Base-by-base conservation (phyloP, 2,113 vertebrate genomes). In the Micronycteris hirsuta region DNA sequence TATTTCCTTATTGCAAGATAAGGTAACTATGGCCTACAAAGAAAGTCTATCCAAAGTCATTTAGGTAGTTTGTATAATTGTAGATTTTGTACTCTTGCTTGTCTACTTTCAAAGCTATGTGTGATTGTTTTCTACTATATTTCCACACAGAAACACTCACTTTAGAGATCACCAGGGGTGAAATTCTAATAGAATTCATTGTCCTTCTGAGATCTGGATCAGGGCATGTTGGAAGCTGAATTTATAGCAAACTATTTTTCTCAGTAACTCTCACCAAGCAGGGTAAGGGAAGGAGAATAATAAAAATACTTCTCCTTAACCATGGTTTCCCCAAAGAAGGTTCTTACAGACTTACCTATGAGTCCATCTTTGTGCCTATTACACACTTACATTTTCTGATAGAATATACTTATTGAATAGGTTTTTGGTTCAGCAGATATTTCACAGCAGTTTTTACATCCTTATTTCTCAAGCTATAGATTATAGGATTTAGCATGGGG, bases 401-500 rank as follows among this genome's bases (percentile, higher is more conserved):
- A 77, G 31, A 31, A 77, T 49, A 85, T 80, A 89, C 5, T 78
- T 81, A 96, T 3, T 76, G 45, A 67, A 63, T n/a, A 52, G 31
- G 5, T 22, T 97, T 97, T 83, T 2, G 28, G 45, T 61, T 92
- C 65, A 97, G 41, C 33, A 98, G 56, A 41, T 92, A 92, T 77
- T 93, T 98, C 61, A 98, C 24, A 52, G 97, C 78, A 87, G 61
- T 82, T 93, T 97, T 97, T 38, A 97, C 93, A 89, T 97, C 92
- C 7, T 97, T 98, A 74, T 97, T 98, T 28, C 97, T 97, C 19
- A 98, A 90, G 71, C 96, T 97, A 33, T 97, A 97, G 54, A 97
- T 96, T 13, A 97, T 90, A 84, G 98, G 97, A 76, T 98, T 98
- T n/a, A 98, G 65, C 96, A 98, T 96, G 14, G 97, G 97, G 5